Conservation (phyloP, 2,888 invertebrate genomes). For the Diplazon laetatorius region DNA sequence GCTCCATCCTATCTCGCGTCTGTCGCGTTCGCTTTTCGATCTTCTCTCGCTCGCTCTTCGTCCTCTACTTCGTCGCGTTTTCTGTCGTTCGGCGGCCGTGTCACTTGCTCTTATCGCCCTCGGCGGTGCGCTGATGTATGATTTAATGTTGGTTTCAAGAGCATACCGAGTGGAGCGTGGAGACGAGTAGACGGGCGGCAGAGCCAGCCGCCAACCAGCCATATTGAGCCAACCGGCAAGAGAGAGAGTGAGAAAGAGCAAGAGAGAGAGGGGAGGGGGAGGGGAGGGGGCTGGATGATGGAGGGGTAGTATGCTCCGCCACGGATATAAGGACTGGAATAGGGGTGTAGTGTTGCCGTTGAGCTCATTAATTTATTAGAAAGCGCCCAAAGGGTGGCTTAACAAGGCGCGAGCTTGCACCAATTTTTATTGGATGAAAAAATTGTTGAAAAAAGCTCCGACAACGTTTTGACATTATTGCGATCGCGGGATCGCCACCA, state of each 20-base stretch:
- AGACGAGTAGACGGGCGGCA: conserved; percentile 44
- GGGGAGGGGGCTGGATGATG: conserved; percentile 12
- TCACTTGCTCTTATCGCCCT: conserved; percentile 13
- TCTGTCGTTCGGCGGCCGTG: no score
- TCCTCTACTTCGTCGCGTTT: no score
- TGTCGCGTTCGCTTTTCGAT: conserved; percentile 38
- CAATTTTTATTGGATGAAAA: conserved; percentile 79
- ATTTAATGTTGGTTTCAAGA: conserved; percentile 79
- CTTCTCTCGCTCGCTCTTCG: neutral
- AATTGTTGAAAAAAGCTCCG: conserved; percentile 78
- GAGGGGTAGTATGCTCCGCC: conserved; percentile 51
- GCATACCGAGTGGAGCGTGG: conserved; percentile 72
- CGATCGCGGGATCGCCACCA: no score
- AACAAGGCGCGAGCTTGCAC: conserved; percentile 77
- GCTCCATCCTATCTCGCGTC: conserved; percentile 40
- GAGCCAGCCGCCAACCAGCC: conserved; percentile 60
- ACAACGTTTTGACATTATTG: no score
- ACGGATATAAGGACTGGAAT: conserved; percentile 63
- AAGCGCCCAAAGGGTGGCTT: conserved; percentile 78
- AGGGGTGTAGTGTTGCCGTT: conserved; percentile 80
- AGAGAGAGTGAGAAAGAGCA: no score
- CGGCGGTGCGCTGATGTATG: conserved; percentile 77
- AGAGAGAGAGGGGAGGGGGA: conserved; percentile 13
- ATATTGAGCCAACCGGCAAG: conserved; percentile 1
- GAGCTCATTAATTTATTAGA: conserved; percentile 81